Evolutionary conservation across 2,797 vertebrate species (phyloP), one percentile per base, ranked within the genome.

Genomic region (Ambastaia sidthimunki): DNA sequence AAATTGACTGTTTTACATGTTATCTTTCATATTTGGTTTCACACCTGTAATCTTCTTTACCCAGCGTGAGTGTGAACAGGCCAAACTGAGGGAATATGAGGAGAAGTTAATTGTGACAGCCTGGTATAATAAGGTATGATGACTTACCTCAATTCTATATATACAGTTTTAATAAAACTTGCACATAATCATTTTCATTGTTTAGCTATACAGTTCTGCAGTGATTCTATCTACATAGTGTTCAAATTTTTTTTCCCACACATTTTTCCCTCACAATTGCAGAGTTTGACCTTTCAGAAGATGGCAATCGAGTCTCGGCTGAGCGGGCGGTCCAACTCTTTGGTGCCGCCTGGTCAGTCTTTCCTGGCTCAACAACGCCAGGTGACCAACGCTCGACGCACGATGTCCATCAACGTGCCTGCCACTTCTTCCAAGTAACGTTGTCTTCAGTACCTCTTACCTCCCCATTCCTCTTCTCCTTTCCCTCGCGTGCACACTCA

Each of bases 21-120:
- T 10, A 34, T 48, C 44, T 63, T 7, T n/a, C n/a, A n/a, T n/a
- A n/a, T n/a, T n/a, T n/a, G n/a, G n/a, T n/a, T n/a, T n/a, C n/a
- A n/a, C n/a, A n/a, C n/a, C n/a, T n/a, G n/a, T n/a, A n/a, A 19
- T 34, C 7, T 82, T 67, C 75, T 88, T 81, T 57, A 80, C 82
- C 21, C 80, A 99, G 97, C 93, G 94, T 80, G 96, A 96, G 74
- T 97, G 93, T 93, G 98, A 98, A 85, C 94, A 97, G 85, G 95
- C 96, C 62, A 96, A 95, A 87, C 92, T 98, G 71, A 95, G 93
- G 84, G 97, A 98, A 76, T 95, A 95, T 52, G 98, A 99, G 89
- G 98, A 99, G 90, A 97, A 98, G 86, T 91, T 99, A 80, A 97
- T 99, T 76, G 98, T 99, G 47, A 96, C 96, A 7, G 98, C 97